These are phyloP conservation scores for Diarsia dahlii DNA, from an alignment of 2,888 invertebrate species.

Conservation along the genomic window DNA sequence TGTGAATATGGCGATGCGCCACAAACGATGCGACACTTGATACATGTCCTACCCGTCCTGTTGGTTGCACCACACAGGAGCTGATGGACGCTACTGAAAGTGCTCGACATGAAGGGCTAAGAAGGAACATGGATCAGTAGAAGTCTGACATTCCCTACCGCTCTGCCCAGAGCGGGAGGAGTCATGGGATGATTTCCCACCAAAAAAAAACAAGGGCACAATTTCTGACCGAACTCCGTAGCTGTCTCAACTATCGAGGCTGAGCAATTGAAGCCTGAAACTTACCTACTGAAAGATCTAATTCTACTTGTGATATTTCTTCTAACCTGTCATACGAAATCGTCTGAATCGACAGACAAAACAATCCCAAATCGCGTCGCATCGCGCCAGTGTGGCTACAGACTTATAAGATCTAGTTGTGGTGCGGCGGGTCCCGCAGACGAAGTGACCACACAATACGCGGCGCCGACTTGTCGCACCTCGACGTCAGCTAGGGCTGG, in stretches of 20 bases:
- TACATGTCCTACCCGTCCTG: too few species aligned
- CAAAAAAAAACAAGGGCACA: not conserved
- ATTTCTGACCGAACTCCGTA: not conserved
- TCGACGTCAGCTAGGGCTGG: conserved; percentile 54
- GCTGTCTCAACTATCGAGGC: not conserved
- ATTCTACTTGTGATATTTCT: not conserved
- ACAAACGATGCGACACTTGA: too few species aligned
- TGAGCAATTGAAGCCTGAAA: not conserved
- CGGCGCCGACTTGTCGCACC: conserved; percentile 68
- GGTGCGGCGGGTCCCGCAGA: conserved; percentile 41
- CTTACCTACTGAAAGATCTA: not conserved
- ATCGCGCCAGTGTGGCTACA: conserved; percentile 8
- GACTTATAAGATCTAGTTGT: conserved; percentile 33
- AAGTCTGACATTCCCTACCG: too few species aligned
- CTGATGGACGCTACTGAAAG: too few species aligned
- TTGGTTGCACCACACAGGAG: too few species aligned
- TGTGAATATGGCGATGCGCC: too few species aligned
- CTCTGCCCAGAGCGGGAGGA: too few species aligned
- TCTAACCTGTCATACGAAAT: not conserved
- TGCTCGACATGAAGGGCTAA: too few species aligned
- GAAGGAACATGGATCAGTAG: too few species aligned
- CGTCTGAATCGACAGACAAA: not conserved
- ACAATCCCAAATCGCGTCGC: not conserved
- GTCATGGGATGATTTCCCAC: too few species aligned
- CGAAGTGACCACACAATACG: conserved; percentile 56